A percentile compares a stretch with the other conserved stretches of the same genome.
Evolutionary conservation across 2,113 vertebrate genomes (phyloP).

Genomic region (Pampusana beccarii): DNA sequence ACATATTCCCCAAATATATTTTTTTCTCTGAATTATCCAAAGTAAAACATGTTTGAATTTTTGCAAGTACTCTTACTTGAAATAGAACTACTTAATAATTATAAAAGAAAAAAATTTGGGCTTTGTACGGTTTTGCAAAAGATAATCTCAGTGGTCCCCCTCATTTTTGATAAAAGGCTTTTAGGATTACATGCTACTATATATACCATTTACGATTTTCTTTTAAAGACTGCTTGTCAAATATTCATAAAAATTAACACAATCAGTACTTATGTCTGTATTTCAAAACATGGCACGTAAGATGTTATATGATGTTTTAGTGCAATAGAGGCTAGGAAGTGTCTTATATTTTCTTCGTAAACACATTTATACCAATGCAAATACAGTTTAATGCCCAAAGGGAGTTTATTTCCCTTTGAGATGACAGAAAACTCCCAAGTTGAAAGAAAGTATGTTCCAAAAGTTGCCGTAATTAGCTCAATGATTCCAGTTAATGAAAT

Average conservation of each 20-base stretch:
- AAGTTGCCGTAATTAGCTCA: background rate
- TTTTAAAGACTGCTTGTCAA: background rate
- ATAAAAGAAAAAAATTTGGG: rapidly evolving
- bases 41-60: background rate
- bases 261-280: rapidly evolving
- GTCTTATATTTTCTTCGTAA: background rate
- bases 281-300: background rate
- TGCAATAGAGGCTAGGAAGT: background rate
- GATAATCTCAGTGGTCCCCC: background rate
- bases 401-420: background rate
- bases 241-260: background rate
- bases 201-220: background rate
- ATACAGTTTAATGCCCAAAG: background rate
- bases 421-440: background rate
- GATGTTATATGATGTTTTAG: background rate
- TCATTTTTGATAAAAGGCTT: background rate
- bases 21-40: background rate
- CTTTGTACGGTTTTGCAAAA: background rate
- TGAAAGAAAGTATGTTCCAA: background rate
- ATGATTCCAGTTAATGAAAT: background rate
- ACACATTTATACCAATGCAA: background rate
- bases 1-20: background rate
- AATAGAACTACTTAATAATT: background rate
- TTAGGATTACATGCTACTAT: background rate
- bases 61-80: background rate